A percentile compares a stretch with the other conserved stretches of the same genome.
Conservation (phyloP, 2,888 invertebrate genomes). For the Dasypolia templi region DNA sequence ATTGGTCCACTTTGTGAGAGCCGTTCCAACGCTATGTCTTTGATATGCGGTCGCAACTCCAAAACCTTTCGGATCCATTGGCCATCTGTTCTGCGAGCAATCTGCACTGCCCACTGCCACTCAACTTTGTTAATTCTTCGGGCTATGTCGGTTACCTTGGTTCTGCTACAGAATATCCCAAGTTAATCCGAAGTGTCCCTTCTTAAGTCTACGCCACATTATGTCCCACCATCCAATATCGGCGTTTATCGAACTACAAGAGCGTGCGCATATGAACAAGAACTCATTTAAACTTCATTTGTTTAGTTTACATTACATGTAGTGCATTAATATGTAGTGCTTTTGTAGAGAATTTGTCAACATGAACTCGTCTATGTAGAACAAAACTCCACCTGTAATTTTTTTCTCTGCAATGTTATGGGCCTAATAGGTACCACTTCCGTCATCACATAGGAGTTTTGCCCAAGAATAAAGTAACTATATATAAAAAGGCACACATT, state of each 20-base stretch:
- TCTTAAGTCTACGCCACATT: constrained; percentile 13
- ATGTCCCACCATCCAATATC: constrained; percentile 31
- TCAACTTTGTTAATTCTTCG: no score
- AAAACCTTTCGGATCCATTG: no score
- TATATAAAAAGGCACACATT: no score
- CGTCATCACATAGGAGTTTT: neutral
- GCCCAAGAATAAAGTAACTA: neutral
- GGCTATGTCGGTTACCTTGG: no score
- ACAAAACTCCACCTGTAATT: neutral
- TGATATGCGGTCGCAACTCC: no score
- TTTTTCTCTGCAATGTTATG: neutral
- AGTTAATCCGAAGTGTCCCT: neutral
- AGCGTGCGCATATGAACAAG: constrained; percentile 34
- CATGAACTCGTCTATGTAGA: neutral
- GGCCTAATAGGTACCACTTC: neutral
- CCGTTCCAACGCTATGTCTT: no score
- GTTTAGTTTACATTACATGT: constrained; percentile 24
- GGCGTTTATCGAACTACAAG: constrained; percentile 54
- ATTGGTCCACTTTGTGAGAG: no score
- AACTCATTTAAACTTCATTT: constrained; percentile 57
- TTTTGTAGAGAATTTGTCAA: constrained; percentile 22
- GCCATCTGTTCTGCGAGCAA: no score
- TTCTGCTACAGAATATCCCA: no score
- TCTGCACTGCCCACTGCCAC: no score
- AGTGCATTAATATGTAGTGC: constrained; percentile 5